Evolutionary conservation across 2,113 vertebrate species (phyloP).

Genomic region (Mustelus asterias): DNA sequence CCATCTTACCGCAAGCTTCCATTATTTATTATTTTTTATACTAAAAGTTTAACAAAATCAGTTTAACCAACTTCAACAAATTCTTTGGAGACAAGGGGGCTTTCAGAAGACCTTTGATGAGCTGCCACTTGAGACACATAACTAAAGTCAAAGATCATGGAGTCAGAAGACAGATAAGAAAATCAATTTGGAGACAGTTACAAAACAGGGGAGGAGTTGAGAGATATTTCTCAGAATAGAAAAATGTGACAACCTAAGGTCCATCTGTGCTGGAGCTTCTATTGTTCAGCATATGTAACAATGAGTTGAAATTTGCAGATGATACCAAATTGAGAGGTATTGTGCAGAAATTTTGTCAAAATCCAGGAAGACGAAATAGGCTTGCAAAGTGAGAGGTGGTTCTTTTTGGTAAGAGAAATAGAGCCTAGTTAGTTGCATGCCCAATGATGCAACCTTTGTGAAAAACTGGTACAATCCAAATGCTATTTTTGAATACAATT

Average conservation of each 20-base stretch:
- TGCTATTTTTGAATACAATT: neutral
- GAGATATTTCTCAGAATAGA: neutral
- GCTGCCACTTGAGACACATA: neutral
- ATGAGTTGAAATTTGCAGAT: neutral
- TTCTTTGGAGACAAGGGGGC: neutral
- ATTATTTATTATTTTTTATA: neutral
- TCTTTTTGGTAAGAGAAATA: neutral
- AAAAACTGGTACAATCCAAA: neutral
- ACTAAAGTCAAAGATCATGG: neutral
- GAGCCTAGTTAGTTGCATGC: neutral
- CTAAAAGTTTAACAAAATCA: neutral
- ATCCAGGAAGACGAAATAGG: too few relatives aligned
- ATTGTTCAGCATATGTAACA: neutral
- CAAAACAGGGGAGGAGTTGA: neutral
- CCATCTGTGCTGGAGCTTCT: neutral
- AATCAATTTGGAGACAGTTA: neutral
- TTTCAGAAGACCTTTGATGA: neutral
- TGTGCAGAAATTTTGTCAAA: too few relatives aligned
- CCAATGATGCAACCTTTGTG: neutral
- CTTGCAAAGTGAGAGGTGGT: too few relatives aligned
- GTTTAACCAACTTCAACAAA: neutral
- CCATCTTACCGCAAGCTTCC: neutral
- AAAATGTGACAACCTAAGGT: neutral
- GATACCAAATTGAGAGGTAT: too few relatives aligned
- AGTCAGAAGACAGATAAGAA: neutral